Base-by-base conservation (phyloP, 2,797 vertebrate genomes). In the Garrulus glandarius region DNA sequence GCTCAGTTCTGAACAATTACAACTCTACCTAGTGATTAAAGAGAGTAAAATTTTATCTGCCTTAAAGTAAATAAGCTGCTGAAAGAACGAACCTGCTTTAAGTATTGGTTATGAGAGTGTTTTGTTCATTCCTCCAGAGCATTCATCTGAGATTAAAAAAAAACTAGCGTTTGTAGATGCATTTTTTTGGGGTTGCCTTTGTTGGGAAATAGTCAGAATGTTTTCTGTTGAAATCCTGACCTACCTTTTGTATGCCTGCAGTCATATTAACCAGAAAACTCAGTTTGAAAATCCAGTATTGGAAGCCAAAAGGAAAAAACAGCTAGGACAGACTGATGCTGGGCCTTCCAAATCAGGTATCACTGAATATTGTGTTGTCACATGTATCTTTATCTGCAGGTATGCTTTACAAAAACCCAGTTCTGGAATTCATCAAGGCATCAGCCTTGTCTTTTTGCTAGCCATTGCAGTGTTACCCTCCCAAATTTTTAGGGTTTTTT, bases 251-350 rank as follows among this genome's bases (percentile, higher is more conserved):
- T 97, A 4, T 87, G 76, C 92, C 69, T 96, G 34, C 97, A 99
- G 99, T 96, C 99, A 99, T 84, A 99, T 99, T 95, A 99, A 99
- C 97, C 99, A 99, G 98, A 99, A 99, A 98, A 99, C 99, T 46
- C 99, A 99, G 97, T 99, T 99, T 98, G 99, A 99, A 98, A 99
- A 99, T 95, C 99, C 99, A 24, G 99, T 99, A 23, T 95, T 99
- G 97, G 99, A 99, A 97, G 99, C 99, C 50, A 99, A 99, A 98
- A 98, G 98, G 39, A 99, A 98, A 96, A 98, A 98, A 75, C 98
- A 98, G 56, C 95, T 98, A 26, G 98, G 97, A 92, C 98, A 98
- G 83, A 41, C 84, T 29, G 98, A 98, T 53, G 65, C n/a, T 65
- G 96, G 93, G 13, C 72, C 97, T 91, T 91, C 98, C 89, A 97